A percentile compares a stretch with the other conserved stretches of the same genome.
Conservation (phyloP, 2,113 vertebrate species). For the Gallinago jamesoni region DNA sequence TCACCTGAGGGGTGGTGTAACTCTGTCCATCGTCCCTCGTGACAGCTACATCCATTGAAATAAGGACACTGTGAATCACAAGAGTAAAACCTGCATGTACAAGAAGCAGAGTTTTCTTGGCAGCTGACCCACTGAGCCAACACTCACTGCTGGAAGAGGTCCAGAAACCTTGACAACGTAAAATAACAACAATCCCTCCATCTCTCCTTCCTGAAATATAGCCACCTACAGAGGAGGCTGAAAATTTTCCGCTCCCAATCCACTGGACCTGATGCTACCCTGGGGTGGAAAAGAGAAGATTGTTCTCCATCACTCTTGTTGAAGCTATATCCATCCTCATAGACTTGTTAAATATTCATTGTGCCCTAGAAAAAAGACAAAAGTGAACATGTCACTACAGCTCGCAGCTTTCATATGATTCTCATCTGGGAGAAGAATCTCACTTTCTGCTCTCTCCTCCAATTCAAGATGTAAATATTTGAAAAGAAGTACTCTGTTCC, state of each 20-base stretch:
- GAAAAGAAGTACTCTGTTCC: neutral
- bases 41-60: neutral
- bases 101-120: conserved; percentile 11
- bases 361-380: neutral
- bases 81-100: neutral
- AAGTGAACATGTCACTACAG: neutral
- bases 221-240: neutral
- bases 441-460: neutral
- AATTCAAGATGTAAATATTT: conserved; percentile 26
- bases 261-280: neutral
- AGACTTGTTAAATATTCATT: neutral
- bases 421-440: neutral
- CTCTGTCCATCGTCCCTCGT: neutral
- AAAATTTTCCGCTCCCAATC: neutral
- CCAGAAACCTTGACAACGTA: neutral
- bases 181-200: neutral
- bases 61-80: neutral
- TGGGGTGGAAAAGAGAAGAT: neutral
- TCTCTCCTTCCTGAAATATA: neutral
- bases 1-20: neutral
- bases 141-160: neutral
- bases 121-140: neutral
- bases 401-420: neutral
- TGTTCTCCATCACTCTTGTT: neutral
- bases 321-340: neutral